phyloP scores from a whole-genome alignment of 2,797 vertebrate species.

The Pangasius larnaudii region DNA sequence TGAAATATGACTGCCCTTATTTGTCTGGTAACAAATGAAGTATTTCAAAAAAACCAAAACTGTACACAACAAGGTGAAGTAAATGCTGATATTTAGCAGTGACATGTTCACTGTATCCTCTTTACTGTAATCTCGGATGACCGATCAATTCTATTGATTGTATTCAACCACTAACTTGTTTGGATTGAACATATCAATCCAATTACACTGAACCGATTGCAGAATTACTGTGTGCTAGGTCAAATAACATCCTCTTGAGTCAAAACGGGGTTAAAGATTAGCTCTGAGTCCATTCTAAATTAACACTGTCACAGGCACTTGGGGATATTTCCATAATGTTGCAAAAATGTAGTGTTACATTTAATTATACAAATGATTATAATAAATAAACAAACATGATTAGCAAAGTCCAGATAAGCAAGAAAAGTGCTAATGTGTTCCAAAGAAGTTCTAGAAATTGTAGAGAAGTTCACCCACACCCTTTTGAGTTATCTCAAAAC shows the following conservation, averaged over 20 bases:
- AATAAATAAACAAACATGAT: background rate
- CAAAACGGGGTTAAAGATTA: slow-evolving; percentile 6
- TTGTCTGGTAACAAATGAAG: background rate
- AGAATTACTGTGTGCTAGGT: slow-evolving; percentile 15
- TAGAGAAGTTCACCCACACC: background rate
- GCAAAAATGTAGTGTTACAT: background rate
- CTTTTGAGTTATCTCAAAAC: background rate
- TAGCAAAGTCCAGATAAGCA: slow-evolving; percentile 8
- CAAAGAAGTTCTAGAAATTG: background rate
- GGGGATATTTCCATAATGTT: background rate
- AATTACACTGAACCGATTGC: slow-evolving; percentile 31
- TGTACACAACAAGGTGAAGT: background rate
- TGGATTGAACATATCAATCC: slow-evolving; percentile 38
- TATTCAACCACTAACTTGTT: slow-evolving; percentile 48
- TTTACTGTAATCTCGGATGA: slow-evolving; percentile 27
- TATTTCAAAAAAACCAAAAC: background rate
- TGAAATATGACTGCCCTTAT: background rate
- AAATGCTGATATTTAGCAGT: slow-evolving; percentile 3
- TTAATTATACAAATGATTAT: background rate
- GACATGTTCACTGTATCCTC: background rate
- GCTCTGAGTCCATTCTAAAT: slow-evolving; percentile 1
- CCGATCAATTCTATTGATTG: slow-evolving; percentile 44
- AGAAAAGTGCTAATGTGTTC: background rate
- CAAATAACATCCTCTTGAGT: slow-evolving; percentile 9
- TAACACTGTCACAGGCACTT: background rate